Evolutionary conservation across 2,888 invertebrate species (phyloP).

Genomic region (Meandrusa payeni): DNA sequence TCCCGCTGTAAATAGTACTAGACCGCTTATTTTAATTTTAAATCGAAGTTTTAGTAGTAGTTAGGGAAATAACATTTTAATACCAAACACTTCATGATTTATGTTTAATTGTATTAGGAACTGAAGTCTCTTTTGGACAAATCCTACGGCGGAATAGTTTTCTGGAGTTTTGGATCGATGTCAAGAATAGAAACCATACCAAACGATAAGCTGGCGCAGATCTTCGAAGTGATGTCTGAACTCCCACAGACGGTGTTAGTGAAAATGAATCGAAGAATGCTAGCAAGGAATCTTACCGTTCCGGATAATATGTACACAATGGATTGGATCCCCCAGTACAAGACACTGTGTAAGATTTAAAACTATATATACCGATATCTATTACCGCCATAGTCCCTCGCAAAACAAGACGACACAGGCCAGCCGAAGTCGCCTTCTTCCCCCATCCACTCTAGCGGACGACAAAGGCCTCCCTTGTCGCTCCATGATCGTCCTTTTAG

Average conservation of each 20-base stretch:
- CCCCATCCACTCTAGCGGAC: no score
- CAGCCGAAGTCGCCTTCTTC: no score
- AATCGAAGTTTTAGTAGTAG: no score
- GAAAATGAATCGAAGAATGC: conserved; percentile 71
- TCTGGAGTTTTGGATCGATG: conserved; percentile 82
- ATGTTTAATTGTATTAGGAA: no score
- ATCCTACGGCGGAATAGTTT: conserved; percentile 74
- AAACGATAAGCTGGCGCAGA: conserved; percentile 58
- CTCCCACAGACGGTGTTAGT: conserved; percentile 78
- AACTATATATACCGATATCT: not conserved
- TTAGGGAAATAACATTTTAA: no score
- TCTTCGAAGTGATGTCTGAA: conserved; percentile 73
- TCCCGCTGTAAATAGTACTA: no score
- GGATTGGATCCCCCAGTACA: conserved; percentile 79
- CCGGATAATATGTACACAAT: conserved; percentile 73
- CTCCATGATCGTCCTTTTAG: no score
- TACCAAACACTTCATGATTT: no score
- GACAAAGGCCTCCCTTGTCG: no score
- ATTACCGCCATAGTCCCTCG: no score
- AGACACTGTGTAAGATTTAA: conserved; percentile 69
- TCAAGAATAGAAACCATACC: conserved; percentile 78
- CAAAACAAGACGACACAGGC: no score
- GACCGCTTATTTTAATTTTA: no score
- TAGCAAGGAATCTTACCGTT: conserved; percentile 67
- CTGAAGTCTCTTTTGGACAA: conserved; percentile 64